A percentile compares a stretch with the other conserved stretches of the same genome.
These are phyloP conservation scores for Tor tambroides DNA, from an alignment of 2,113 vertebrate genomes.

Conservation along the genomic window DNA sequence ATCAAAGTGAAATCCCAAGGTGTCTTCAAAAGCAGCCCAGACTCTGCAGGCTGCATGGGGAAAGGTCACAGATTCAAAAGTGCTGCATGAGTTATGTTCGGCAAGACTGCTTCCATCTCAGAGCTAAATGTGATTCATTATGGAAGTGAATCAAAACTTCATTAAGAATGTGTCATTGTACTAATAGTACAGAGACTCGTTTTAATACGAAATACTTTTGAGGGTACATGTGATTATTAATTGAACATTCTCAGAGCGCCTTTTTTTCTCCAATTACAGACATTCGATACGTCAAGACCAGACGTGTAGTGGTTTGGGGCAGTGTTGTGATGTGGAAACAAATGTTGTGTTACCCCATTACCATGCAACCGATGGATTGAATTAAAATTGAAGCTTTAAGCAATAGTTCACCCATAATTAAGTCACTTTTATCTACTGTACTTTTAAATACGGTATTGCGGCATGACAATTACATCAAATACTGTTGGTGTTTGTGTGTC, in stretches of 20 bases:
- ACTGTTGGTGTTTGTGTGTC: neutral
- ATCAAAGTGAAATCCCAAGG: slow-evolving; percentile 51
- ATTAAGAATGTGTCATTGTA: slow-evolving; percentile 28
- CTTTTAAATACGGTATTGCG: neutral
- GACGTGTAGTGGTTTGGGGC: neutral
- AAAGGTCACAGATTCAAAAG: slow-evolving; percentile 56
- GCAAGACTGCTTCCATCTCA: slow-evolving; percentile 10
- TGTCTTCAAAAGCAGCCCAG: slow-evolving; percentile 20
- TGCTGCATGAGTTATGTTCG: slow-evolving; percentile 33
- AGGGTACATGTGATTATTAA: slow-evolving; percentile 11
- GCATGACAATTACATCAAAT: neutral
- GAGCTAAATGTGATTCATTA: slow-evolving; percentile 4
- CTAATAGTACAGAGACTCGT: slow-evolving; percentile 2
- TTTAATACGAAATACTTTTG: slow-evolving; percentile 1
- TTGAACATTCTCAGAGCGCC: neutral
- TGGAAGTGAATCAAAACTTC: slow-evolving; percentile 36
- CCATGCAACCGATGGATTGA: neutral
- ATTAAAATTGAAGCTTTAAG: slow-evolving; percentile 5
- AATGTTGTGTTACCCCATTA: neutral
- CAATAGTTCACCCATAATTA: neutral
- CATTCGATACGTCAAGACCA: neutral
- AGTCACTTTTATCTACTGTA: neutral
- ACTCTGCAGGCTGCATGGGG: slow-evolving; percentile 26
- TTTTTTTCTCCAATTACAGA: neutral
- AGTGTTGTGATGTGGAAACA: slow-evolving; percentile 12